Evolutionary conservation across 2,888 invertebrate species (phyloP), one percentile per base, ranked within the genome.

Genomic region (Alsophila aescularia): DNA sequence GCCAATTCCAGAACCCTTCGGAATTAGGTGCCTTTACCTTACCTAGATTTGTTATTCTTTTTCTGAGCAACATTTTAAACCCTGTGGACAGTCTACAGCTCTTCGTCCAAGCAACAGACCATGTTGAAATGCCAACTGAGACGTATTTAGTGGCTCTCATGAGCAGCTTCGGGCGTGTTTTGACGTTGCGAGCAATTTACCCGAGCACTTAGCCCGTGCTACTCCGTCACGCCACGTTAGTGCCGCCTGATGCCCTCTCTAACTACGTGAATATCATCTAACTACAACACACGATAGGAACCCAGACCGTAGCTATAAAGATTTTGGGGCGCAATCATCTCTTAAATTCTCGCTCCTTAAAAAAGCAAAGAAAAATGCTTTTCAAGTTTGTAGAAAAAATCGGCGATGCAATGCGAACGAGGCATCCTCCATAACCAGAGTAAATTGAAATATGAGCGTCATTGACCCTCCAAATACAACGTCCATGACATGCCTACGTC

Each of bases 101-200:
- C 9, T 3, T 27, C n/a, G 10, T 29, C 29, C 29, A 29, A 32
- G 32, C 16, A 7, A 31, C 7, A 31, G 14, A 14, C 18, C 42
- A 50, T 16, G 4, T 10, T 12, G 0, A 31, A 36, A 42, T 31
- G 14, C 14, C 14, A 31, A 13, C 27, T 31, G 9, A 21, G 43
- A 16, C 29, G 1, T 10, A 32, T 50, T 51, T 51, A 41, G 41
- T 35, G 31, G 50, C 42, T 44, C 35, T 29, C 18, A 18, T 34
- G 45, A 61, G 52, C 60, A 58, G 64, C 61, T 59, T 44, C 56
- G 64, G 63, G 61, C 66, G 58, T 66, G 67, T 71, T 75, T 71
- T 73, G 77, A 70, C 71, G 76, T 72, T 69, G 73, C 71, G 77
- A 79, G 74, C 78, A 83, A 82, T 85, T 85, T 81, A 80, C 71